Evolutionary conservation across 2,797 vertebrate species (phyloP), one percentile per base, ranked within the genome.

Genomic region (Leptoclinus maculatus): DNA sequence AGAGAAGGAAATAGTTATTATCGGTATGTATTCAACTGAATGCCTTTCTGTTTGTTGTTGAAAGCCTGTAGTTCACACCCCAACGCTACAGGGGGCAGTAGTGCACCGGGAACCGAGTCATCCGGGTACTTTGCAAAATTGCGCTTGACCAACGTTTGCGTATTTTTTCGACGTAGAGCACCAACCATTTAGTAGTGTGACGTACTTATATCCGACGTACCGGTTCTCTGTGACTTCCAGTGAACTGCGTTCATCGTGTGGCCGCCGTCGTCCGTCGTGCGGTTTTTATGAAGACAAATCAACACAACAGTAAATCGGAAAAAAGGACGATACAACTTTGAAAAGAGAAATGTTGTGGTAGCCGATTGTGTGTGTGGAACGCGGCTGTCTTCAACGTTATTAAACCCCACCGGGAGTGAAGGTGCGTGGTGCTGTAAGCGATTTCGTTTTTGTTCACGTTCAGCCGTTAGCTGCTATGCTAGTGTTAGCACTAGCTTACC

Each of bases 281-380:
- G 83, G 72, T 86, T 47, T 25, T 9, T 36, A 32, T n/a, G 71
- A 67, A 74, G 78, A 58, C 63, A 67, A 36, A 32, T 49, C 54
- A 56, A 56, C 41, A 56, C 62, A 67, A n/a, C 29, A 36, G 29
- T 36, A 74, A 76, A 54, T 9, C 66, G 7, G 25, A 73, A 56
- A 71, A 76, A 69, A 77, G 66, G 34, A 77, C 11, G 12, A 65
- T 21, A 70, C 29, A 21, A 0, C 3, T 3, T 9, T 53, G 4
- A 3, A 53, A 8, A 47, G 8, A 80, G 86, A 83, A 34, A 94
- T 94, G 93, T 53, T 80, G 62, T 91, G 71, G 34, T 90, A 78
- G 43, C 25, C 16, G 57, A 12, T 4, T 7, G 36, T 34, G 10
- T 32, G 14, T 43, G 19, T 16, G 60, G 25, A 68, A 60, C 27